A percentile compares a stretch with the other conserved stretches of the same genome.
Conservation (phyloP, 2,888 invertebrate genomes). For the Bombyx huttoni region DNA sequence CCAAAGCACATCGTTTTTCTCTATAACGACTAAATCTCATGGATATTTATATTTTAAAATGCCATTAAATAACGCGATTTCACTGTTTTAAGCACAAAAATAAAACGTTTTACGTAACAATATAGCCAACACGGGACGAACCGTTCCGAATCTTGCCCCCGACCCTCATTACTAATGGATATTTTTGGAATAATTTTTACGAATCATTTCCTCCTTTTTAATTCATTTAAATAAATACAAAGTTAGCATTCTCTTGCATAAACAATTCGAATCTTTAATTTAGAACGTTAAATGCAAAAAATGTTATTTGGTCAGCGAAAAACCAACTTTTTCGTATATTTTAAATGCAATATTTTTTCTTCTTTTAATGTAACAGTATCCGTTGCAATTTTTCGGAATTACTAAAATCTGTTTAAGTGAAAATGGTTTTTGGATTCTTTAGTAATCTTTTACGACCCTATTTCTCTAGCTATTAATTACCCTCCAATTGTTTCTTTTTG, state of each 20-base stretch:
- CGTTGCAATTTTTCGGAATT: no score
- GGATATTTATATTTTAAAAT: neutral
- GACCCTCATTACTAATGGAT: neutral
- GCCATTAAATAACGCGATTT: neutral
- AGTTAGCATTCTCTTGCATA: neutral
- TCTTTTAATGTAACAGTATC: no score
- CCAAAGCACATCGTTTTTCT: no score
- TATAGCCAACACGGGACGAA: slow-evolving; percentile 7
- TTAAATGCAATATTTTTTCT: no score
- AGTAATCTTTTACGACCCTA: no score
- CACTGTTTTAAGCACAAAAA: neutral
- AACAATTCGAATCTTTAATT: neutral
- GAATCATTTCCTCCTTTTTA: neutral
- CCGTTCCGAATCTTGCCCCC: neutral
- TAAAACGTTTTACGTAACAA: slow-evolving; percentile 7
- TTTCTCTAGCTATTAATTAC: no score
- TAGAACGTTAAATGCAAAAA: neutral
- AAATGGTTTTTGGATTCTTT: no score
- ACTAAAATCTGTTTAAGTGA: no score
- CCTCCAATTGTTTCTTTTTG: no score
- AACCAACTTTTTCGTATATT: no score
- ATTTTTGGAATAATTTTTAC: neutral
- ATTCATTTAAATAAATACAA: neutral
- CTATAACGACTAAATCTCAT: neutral
- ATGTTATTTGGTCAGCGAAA: no score